Evolutionary conservation across 2,888 invertebrate genomes (phyloP).

Genomic region (Ceramica pisi): DNA sequence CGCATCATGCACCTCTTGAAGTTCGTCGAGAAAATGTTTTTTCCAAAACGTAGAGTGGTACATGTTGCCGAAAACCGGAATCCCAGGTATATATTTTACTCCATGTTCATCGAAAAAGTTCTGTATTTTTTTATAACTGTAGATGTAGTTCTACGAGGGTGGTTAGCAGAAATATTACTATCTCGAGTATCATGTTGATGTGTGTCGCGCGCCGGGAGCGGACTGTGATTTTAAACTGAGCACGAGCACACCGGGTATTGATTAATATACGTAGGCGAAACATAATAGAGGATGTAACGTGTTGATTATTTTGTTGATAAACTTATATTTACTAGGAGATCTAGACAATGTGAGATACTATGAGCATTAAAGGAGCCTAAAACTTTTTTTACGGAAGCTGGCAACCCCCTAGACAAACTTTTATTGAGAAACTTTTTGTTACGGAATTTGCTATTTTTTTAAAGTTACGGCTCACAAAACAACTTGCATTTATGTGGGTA

Average conservation of each 20-base stretch:
- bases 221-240: conserved; percentile 26
- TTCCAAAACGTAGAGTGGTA: conserved; percentile 69
- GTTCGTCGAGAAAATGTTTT: conserved; percentile 76
- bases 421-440: no score
- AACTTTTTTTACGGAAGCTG: no score
- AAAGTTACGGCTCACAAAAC: no score
- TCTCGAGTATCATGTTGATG: conserved; percentile 79
- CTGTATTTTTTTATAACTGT: conserved; percentile 72
- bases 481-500: no score
- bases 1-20: conserved; percentile 76
- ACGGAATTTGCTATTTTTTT: no score
- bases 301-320: not conserved
- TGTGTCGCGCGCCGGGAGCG: conserved; percentile 2
- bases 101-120: conserved; percentile 72
- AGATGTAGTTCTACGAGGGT: conserved; percentile 71
- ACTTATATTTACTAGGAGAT: not conserved
- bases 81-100: conserved; percentile 78
- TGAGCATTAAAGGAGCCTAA: no score
- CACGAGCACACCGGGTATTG: not conserved
- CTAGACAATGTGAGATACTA: not conserved
- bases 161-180: conserved; percentile 76
- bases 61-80: conserved; percentile 82
- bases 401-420: no score
- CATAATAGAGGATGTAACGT: not conserved
- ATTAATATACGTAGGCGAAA: not conserved